These are phyloP conservation scores for Drosophila bifasciata DNA, from an alignment of 1,140 invertebrate species.

Conservation along the genomic window DNA sequence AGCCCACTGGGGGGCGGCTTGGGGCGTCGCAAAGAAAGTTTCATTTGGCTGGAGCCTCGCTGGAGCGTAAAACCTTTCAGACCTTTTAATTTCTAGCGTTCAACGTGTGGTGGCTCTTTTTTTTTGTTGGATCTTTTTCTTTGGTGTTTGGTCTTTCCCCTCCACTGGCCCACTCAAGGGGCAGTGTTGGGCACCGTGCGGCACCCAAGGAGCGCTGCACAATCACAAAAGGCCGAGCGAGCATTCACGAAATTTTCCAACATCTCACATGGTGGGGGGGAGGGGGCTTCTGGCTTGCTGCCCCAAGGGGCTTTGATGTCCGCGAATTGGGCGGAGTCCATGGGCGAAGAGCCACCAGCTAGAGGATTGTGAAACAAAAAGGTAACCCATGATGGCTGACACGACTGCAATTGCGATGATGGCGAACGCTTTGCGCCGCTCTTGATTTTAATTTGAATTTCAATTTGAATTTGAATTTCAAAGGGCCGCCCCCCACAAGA, in stretches of 20 bases:
- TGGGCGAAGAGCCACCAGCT: conserved; percentile 6
- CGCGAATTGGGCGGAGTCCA: conserved; percentile 67
- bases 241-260: conserved; percentile 48
- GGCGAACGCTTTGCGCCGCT: conserved; percentile 51
- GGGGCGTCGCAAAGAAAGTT: conserved; percentile 48
- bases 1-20: background rate
- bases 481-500: conserved; percentile 62
- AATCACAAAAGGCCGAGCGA: conserved; percentile 61
- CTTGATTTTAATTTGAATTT: conserved; percentile 72
- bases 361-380: conserved; percentile 12
- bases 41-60: conserved; percentile 45
- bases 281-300: no score
- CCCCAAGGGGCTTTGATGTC: conserved; percentile 55
- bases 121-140: conserved; percentile 14
- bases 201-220: conserved; percentile 70
- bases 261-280: conserved; percentile 65
- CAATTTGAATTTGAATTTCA: conserved; percentile 71
- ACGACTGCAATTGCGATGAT: conserved; percentile 52
- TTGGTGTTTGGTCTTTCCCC: conserved; percentile 10
- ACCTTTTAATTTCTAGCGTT: conserved; percentile 20
- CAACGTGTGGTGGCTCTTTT: conserved; percentile 38
- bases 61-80: conserved; percentile 57
- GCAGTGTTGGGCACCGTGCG: conserved; percentile 10
- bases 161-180: conserved; percentile 13
- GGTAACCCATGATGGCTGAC: conserved; percentile 32